Evolutionary conservation across 2,113 vertebrate species (phyloP), one percentile per base, ranked within the genome.

Genomic region (Tenebrosternarchus preto): DNA sequence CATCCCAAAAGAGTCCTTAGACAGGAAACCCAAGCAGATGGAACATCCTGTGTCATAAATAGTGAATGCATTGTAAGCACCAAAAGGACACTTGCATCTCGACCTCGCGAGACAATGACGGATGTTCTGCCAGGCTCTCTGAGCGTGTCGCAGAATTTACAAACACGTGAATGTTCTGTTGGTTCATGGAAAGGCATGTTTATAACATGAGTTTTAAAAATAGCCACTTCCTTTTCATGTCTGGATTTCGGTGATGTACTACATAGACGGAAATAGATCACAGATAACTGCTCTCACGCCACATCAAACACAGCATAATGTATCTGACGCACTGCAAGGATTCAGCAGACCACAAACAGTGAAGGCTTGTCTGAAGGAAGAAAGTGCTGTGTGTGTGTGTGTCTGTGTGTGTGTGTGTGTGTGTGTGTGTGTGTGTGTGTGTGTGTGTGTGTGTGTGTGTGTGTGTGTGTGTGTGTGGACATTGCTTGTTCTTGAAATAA

Each of bases 11-110:
- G 73, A 76, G 76, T 33, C 80, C n/a, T 74, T 72, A 80, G 82
- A 84, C 84, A 90, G 87, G 87, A 89, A 90, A 86, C 79, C 33
- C 33, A 82, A 85, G 85, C 90, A 92, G 89, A 88, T 90, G 89
- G 87, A 86, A 86, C 88, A 87, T 90, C 87, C 88, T 86, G 85
- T 82, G 80, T 88, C 86, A 89, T 90, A 90, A 89, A 92, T 90
- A 90, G 80, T 85, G 81, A 82, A 84, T 85, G 86, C 88, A 90
- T 85, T 84, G 83, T 77, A 67, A 80, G 80, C 83, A 88, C 79
- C 82, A 82, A 87, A 84, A 85, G 85, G 82, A 84, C 82, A 70
- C 82, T 82, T 85, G 73, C 83, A 78, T 83, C 55, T 53, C 50
- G 73, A 78, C 67, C 77, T 71, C 22, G 19, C 55, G 75, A 80